Conservation (phyloP, 2,888 invertebrate species). For the Atherix ibis region DNA sequence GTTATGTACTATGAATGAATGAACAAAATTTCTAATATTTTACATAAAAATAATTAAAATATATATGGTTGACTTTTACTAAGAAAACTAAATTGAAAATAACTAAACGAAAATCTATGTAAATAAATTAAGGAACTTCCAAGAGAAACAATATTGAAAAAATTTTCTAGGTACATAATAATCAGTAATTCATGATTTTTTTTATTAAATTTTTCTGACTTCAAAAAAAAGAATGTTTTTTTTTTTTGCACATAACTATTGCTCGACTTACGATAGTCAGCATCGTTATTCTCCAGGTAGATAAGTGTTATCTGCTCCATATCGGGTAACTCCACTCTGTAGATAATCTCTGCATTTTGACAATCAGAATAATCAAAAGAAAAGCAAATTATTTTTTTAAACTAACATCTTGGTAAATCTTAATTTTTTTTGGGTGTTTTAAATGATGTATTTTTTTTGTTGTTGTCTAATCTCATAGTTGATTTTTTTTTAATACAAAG, state of each 20-base stretch:
- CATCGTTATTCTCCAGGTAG: constrained; percentile 69
- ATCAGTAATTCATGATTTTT: constrained; percentile 11
- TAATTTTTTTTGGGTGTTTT: constrained; percentile 13
- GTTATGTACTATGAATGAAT: too few species aligned
- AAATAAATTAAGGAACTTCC: too few species aligned
- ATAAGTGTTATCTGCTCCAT: constrained; percentile 88
- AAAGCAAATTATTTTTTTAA: constrained; percentile 10
- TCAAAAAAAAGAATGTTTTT: constrained; percentile 7
- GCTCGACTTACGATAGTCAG: constrained; percentile 37
- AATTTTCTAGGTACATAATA: too few species aligned
- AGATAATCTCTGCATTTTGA: constrained; percentile 70
- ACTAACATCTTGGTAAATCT: constrained; percentile 1
- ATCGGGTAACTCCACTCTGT: constrained; percentile 84
- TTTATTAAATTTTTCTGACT: constrained; percentile 9
- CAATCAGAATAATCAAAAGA: constrained; percentile 10
- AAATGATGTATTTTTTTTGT: constrained; percentile 12
- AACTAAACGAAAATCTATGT: too few species aligned
- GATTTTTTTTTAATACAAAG: too few species aligned
- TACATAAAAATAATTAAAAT: too few species aligned
- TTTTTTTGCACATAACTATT: constrained; percentile 14
- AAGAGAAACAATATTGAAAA: too few species aligned
- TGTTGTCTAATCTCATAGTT: too few species aligned
- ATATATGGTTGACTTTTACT: too few species aligned
- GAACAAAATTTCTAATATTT: too few species aligned
- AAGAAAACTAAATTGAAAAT: too few species aligned